phyloP scores from a whole-genome alignment of 2,113 vertebrate genomes.

The Muntiacus reevesi region DNA sequence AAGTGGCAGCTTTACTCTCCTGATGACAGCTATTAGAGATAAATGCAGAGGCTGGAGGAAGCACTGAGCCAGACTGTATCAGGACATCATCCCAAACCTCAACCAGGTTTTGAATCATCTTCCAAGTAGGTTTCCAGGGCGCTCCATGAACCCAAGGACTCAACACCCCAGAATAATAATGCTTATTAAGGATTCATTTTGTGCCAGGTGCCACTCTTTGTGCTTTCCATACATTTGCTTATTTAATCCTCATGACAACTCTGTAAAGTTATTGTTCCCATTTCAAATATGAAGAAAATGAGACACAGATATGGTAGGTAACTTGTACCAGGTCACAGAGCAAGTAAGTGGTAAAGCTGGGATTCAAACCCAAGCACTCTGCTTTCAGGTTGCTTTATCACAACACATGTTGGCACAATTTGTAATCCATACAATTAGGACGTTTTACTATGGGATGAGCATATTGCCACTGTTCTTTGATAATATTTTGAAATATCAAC shows the following conservation, averaged over 20 bases:
- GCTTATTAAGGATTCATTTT: neutral
- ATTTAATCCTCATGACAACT: neutral
- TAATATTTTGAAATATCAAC: neutral
- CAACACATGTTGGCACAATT: neutral
- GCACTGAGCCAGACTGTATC: neutral
- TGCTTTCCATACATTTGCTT: neutral
- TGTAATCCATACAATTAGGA: neutral
- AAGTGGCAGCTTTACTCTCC: neutral
- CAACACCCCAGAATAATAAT: neutral
- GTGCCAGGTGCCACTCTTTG: neutral
- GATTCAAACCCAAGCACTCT: neutral
- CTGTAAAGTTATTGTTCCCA: neutral
- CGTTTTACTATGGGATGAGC: neutral
- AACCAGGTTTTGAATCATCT: neutral
- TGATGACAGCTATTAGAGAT: conserved; percentile 5
- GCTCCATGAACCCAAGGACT: neutral
- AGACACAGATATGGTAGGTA: neutral
- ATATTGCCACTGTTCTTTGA: neutral
- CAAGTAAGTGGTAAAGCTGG: neutral
- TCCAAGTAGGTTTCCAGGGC: neutral
- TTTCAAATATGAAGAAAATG: neutral
- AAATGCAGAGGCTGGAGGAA: neutral
- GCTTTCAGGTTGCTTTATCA: neutral
- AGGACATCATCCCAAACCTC: neutral
- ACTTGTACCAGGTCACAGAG: neutral